A percentile compares a stretch with the other conserved stretches of the same genome.
phyloP scores from a whole-genome alignment of 2,113 vertebrate genomes.

The Vicugna pacos region DNA sequence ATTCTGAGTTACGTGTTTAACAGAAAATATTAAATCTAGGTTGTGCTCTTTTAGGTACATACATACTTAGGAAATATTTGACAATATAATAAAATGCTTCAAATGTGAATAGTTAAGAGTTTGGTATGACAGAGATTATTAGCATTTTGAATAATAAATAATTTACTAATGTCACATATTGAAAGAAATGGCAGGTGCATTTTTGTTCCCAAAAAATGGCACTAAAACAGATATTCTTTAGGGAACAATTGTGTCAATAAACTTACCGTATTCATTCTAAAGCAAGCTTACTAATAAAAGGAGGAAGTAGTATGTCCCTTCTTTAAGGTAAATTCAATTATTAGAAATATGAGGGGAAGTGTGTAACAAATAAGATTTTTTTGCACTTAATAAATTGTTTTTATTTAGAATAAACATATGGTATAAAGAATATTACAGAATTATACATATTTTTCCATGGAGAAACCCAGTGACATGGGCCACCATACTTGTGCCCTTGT shows the following conservation, averaged over 20 bases:
- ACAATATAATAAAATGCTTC: not conserved
- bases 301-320: not conserved
- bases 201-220: slow-evolving; percentile 10
- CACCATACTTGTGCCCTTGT: not conserved
- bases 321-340: not conserved
- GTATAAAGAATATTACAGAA: not conserved
- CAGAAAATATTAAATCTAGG: not conserved
- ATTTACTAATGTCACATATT: not conserved
- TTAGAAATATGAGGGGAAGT: not conserved
- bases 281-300: not conserved
- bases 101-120: not conserved
- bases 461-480: not conserved
- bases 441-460: not conserved
- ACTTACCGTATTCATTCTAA: not conserved
- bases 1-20: not conserved
- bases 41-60: not conserved
- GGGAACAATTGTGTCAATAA: not conserved
- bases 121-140: not conserved
- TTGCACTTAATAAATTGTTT: not conserved
- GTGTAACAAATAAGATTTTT: not conserved
- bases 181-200: not conserved
- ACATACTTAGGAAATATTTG: not conserved
- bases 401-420: not conserved
- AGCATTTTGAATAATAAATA: not conserved
- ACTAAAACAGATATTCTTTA: not conserved